Evolutionary conservation across 2,888 invertebrate species (phyloP).

Genomic region (Phortica okadai): DNA sequence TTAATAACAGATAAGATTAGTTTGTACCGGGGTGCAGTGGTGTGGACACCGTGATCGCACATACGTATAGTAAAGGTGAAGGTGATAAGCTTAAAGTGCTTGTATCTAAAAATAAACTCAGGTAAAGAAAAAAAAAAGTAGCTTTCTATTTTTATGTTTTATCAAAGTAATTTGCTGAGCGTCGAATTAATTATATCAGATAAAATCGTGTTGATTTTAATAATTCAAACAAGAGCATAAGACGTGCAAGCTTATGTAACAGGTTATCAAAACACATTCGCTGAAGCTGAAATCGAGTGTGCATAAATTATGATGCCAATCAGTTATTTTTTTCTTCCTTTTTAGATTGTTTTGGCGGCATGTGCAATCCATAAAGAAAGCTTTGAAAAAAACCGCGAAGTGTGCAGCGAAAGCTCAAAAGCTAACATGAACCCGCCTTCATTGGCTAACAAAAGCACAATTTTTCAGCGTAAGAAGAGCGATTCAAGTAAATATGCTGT

Average conservation of each 20-base stretch:
- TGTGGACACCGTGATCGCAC: too few relatives aligned
- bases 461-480: slow-evolving; percentile 9
- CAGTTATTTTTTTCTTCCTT: background rate
- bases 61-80: too few relatives aligned
- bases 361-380: background rate
- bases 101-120: too few relatives aligned
- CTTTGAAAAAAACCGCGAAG: slow-evolving; percentile 37
- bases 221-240: background rate
- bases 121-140: too few relatives aligned
- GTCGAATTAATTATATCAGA: too few relatives aligned
- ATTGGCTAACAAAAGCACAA: slow-evolving; percentile 39
- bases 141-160: too few relatives aligned
- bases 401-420: slow-evolving; percentile 45
- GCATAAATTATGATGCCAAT: background rate
- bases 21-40: too few relatives aligned
- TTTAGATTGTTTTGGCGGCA: too few relatives aligned
- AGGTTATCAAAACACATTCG: background rate
- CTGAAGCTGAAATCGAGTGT: background rate
- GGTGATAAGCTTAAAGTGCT: too few relatives aligned
- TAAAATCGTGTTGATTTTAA: slow-evolving; percentile 39
- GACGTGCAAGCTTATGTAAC: background rate
- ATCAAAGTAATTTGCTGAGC: too few relatives aligned
- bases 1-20: too few relatives aligned
- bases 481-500: slow-evolving; percentile 39
- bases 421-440: background rate